Evolutionary conservation across 2,888 invertebrate genomes (phyloP), one percentile per base, ranked within the genome.

Genomic region (Chamaedrilus cognettii): DNA sequence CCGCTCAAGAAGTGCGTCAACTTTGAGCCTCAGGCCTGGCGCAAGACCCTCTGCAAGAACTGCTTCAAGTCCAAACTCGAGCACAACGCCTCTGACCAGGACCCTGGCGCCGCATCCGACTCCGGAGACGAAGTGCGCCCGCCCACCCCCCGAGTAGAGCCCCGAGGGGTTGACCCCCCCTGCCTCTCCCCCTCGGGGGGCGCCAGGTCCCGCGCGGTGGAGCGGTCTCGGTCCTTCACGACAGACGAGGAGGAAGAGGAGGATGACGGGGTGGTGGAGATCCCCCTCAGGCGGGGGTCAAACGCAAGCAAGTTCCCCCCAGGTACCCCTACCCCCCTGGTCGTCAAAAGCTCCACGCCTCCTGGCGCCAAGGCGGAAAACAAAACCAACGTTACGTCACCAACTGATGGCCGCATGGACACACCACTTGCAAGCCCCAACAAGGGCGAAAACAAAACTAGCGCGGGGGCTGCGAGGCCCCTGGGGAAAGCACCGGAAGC

Each of bases 21-120:
- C 11, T 74, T 74, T 57, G 74, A 74, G 56, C 73, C 73, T 5
- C 74, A 74, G 60, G 56, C 71, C 31, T 74, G 71, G 70, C 51
- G 74, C 26, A 62, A 64, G 30, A 69, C 55, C n/a, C 56, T 74
- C 30, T 74, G 74, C 61, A 74, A 74, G 64, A 74, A 74, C 65
- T 74, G 74, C 57, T 74, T 74, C 66, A 67, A 66, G 50, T 72
- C 74, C 3, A 35, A 42, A 32, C 35, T 23, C 23, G 64, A 73
- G 35, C 73, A 73, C 64, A 62, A 23, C 30, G 52, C 26, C 34
- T 19, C 23, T 1, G 31, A n/a, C 5, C 1, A 33, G 5, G 34
- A 23, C 23, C 35, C 52, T 7, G 31, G 4, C 52, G 19, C 4
- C 32, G 30, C 49, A 28, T 30, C 61, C 33, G 61, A 51, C 19